These are phyloP conservation scores for Fukomys damarensis DNA, from an alignment of 2,113 vertebrate species.

Conservation along the genomic window DNA sequence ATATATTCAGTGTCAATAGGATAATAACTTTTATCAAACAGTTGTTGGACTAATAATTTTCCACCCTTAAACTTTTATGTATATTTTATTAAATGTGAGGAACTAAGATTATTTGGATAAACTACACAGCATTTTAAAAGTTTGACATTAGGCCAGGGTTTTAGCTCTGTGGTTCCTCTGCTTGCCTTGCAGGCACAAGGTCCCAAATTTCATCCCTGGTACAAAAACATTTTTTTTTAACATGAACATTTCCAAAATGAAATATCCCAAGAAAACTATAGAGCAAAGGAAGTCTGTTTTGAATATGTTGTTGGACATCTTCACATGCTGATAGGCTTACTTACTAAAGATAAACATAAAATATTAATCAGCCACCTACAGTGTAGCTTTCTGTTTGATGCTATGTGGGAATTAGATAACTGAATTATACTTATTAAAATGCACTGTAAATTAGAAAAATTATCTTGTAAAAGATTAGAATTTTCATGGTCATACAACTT, in stretches of 20 bases:
- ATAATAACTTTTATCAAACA: neutral
- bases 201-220: too few relatives aligned
- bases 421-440: constrained; percentile 72
- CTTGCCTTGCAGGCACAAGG: too few relatives aligned
- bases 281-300: constrained; percentile 60
- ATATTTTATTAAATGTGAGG: neutral
- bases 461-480: constrained; percentile 61
- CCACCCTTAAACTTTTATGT: constrained; percentile 6
- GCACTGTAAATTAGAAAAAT: constrained; percentile 69
- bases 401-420: constrained; percentile 62
- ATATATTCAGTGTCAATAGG: neutral
- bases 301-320: constrained; percentile 49
- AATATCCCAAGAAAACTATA: constrained; percentile 55
- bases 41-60: neutral
- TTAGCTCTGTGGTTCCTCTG: too few relatives aligned
- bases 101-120: neutral
- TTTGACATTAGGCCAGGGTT: too few relatives aligned
- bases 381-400: constrained; percentile 47
- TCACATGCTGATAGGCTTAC: constrained; percentile 48
- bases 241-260: constrained; percentile 56
- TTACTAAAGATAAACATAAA: constrained; percentile 75
- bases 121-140: neutral
- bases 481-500: constrained; percentile 70
- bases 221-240: too few relatives aligned
- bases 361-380: constrained; percentile 62